Evolutionary conservation across 2,113 vertebrate genomes (phyloP).

Genomic region (Peucedramus taeniatus): DNA sequence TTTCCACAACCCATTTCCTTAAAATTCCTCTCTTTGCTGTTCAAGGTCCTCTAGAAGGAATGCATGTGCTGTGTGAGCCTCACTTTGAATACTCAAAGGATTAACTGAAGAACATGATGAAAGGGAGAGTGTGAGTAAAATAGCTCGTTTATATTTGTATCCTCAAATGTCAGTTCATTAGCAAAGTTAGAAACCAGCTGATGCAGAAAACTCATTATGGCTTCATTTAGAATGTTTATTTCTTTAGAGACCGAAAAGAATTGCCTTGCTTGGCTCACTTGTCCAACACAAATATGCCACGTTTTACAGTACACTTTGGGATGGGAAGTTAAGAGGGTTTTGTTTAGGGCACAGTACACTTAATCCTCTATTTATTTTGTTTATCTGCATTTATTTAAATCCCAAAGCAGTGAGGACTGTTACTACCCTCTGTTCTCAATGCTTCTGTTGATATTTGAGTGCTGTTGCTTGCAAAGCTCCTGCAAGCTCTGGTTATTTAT

Average conservation of each 20-base stretch:
- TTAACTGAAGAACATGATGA: constrained; percentile 30
- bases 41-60: not conserved
- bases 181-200: constrained; percentile 52
- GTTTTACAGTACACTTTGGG: not conserved
- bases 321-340: not conserved
- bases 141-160: constrained; percentile 37
- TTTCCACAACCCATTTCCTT: not conserved
- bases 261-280: not conserved
- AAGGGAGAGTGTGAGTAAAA: constrained; percentile 31
- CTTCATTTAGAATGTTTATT: constrained; percentile 41
- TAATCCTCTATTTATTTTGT: not conserved
- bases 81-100: not conserved
- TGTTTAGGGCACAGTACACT: not conserved
- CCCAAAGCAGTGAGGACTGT: not conserved
- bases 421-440: not conserved
- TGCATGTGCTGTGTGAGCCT: not conserved
- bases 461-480: not conserved
- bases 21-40: not conserved
- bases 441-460: fast-evolving
- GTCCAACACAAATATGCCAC: not conserved
- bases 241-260: constrained; percentile 25
- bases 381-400: constrained; percentile 6
- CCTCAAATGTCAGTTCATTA: constrained; percentile 56
- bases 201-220: constrained; percentile 26
- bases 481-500: not conserved